Percentiles rank a stretch among this genome's conserved stretches.
phyloP scores from a whole-genome alignment of 2,888 invertebrate genomes.

The Amiota minor region DNA sequence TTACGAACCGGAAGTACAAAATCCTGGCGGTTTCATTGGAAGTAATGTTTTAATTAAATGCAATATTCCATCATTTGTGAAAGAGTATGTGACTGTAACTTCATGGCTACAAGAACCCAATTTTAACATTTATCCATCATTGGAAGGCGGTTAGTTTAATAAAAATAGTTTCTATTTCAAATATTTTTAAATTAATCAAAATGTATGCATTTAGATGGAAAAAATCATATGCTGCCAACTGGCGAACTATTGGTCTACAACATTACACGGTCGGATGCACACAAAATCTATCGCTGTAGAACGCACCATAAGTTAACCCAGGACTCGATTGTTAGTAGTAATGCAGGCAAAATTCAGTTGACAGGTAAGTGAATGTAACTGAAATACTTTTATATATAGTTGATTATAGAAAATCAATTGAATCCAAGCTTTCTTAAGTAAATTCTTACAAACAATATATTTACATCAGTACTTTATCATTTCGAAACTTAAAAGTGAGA shows the following conservation, averaged over 20 bases:
- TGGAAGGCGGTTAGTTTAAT: slow-evolving; percentile 74
- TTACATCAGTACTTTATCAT: too few relatives aligned
- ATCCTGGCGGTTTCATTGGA: slow-evolving; percentile 76
- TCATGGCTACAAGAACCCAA: slow-evolving; percentile 77
- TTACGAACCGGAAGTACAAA: slow-evolving; percentile 77
- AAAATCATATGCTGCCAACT: slow-evolving; percentile 77
- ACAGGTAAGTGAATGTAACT: slow-evolving; percentile 73
- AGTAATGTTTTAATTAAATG: slow-evolving; percentile 77
- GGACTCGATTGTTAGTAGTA: slow-evolving; percentile 77
- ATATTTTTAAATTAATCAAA: not conserved
- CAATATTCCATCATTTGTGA: slow-evolving; percentile 76
- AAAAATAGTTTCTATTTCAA: not conserved
- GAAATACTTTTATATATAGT: slow-evolving; percentile 29
- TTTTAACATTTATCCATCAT: slow-evolving; percentile 76
- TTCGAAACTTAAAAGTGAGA: not conserved
- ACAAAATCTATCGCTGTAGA: slow-evolving; percentile 77
- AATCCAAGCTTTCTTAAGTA: slow-evolving; percentile 27
- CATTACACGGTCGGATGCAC: slow-evolving; percentile 76
- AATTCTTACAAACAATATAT: too few relatives aligned
- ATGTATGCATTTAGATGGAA: slow-evolving; percentile 74
- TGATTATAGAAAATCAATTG: slow-evolving; percentile 13
- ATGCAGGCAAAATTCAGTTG: slow-evolving; percentile 76
- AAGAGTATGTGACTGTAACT: slow-evolving; percentile 76
- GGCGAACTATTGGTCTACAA: slow-evolving; percentile 78
- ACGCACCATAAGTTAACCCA: slow-evolving; percentile 78